Evolutionary conservation across 2,113 vertebrate species (phyloP).

Genomic region (Trogon melanurus): DNA sequence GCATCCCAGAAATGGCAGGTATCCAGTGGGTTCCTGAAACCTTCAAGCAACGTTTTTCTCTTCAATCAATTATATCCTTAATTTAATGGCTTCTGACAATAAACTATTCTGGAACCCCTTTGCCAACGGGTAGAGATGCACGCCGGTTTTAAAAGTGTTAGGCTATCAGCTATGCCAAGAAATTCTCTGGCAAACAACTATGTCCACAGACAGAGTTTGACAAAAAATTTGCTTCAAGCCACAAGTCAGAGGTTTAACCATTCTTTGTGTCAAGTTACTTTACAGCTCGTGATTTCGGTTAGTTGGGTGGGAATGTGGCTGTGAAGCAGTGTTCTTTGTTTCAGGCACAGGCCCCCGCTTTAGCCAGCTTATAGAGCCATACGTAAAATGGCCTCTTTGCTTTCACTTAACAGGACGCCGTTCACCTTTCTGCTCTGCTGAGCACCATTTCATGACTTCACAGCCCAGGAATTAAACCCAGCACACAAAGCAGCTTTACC

Average conservation of each 20-base stretch:
- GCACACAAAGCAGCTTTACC: constrained; percentile 38
- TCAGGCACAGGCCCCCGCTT: not conserved
- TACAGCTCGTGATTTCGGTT: not conserved
- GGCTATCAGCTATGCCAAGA: not conserved
- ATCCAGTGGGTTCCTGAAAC: not conserved
- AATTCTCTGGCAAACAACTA: constrained; percentile 2
- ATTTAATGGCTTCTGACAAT: not conserved
- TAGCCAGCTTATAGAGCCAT: constrained; percentile 37
- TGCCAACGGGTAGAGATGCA: not conserved
- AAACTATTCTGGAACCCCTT: not conserved
- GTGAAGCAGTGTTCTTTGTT: constrained; percentile 50
- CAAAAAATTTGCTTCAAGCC: constrained; percentile 47
- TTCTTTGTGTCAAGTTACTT: constrained; percentile 23
- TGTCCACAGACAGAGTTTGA: constrained; percentile 19
- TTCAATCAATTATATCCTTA: not conserved
- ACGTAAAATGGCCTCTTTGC: constrained; percentile 31
- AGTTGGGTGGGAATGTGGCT: constrained; percentile 29
- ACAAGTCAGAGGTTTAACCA: constrained; percentile 52
- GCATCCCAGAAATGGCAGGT: not conserved
- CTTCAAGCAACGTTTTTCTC: not conserved
- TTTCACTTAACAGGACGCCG: constrained; percentile 18
- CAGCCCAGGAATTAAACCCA: constrained; percentile 52
- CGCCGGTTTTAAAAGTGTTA: not conserved
- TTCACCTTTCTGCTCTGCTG: constrained; percentile 74
- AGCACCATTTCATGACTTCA: constrained; percentile 65